phyloP scores from a whole-genome alignment of 1,140 invertebrate genomes.

The Zaprionus ornatus region DNA sequence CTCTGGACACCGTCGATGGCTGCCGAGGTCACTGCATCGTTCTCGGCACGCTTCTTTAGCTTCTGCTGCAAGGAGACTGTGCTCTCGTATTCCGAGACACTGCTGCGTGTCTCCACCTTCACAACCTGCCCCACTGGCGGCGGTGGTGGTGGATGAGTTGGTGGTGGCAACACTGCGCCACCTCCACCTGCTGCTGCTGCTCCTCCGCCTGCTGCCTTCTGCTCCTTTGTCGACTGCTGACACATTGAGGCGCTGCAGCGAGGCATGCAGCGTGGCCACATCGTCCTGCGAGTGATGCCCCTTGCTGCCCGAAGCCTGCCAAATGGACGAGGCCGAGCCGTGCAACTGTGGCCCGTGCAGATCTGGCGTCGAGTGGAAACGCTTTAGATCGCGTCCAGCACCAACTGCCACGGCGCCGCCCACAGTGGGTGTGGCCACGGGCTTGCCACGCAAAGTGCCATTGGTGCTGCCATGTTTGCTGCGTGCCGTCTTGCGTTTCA shows the following conservation, averaged over 20 bases:
- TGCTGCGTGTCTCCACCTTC: slow-evolving; percentile 87
- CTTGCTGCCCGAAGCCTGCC: slow-evolving; percentile 84
- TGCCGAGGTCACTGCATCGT: slow-evolving; percentile 73
- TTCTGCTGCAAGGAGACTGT: slow-evolving; percentile 80
- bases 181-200: not conserved
- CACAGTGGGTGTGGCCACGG: slow-evolving; percentile 83
- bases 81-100: slow-evolving; percentile 80
- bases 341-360: slow-evolving; percentile 83
- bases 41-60: slow-evolving; percentile 74
- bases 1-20: slow-evolving; percentile 87
- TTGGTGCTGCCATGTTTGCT: slow-evolving; percentile 67
- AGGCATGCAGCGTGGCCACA: slow-evolving; percentile 86
- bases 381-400: slow-evolving; percentile 86
- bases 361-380: slow-evolving; percentile 95
- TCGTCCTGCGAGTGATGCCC: slow-evolving; percentile 91
- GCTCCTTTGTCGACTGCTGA: slow-evolving; percentile 30
- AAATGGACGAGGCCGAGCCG: slow-evolving; percentile 80
- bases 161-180: slow-evolving; percentile 86
- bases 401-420: slow-evolving; percentile 43
- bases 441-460: slow-evolving; percentile 76
- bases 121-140: slow-evolving; percentile 89
- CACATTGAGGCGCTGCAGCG: slow-evolving; percentile 78
- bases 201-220: not conserved
- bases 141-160: slow-evolving; percentile 89
- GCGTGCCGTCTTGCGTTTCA: slow-evolving; percentile 90